These are phyloP conservation scores for Drosophila tropicalis DNA, from an alignment of 1,140 invertebrate genomes.

Conservation along the genomic window DNA sequence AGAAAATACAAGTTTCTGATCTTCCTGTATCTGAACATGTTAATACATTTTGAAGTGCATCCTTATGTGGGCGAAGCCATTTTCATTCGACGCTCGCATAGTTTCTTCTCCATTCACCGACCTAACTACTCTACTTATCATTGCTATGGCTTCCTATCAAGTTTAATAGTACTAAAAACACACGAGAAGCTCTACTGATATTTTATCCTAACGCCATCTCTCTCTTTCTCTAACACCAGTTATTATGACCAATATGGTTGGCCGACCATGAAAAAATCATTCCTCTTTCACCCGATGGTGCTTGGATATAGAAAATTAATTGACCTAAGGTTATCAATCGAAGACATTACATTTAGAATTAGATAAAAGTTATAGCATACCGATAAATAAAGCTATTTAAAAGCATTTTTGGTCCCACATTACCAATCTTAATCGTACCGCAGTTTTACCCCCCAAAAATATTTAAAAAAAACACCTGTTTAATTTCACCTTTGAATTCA, in stretches of 20 bases:
- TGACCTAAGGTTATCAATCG: too few relatives aligned
- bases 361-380: too few relatives aligned
- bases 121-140: not conserved
- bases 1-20: not conserved
- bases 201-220: not conserved
- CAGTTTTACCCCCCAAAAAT: not conserved
- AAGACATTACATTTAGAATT: too few relatives aligned
- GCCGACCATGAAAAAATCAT: too few relatives aligned
- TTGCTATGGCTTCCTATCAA: not conserved
- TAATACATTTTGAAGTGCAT: not conserved
- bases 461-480: not conserved
- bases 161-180: not conserved
- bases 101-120: not conserved
- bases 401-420: too few relatives aligned
- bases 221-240: not conserved
- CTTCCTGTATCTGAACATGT: too few relatives aligned
- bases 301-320: too few relatives aligned
- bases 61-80: not conserved
- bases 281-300: too few relatives aligned
- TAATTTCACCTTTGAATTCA: conserved; percentile 2
- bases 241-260: not conserved
- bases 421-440: not conserved
- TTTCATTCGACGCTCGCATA: not conserved
- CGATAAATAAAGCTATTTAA: too few relatives aligned
- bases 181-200: not conserved